These are phyloP conservation scores for Cantharis rustica DNA, from an alignment of 2,888 invertebrate species.

Conservation along the genomic window DNA sequence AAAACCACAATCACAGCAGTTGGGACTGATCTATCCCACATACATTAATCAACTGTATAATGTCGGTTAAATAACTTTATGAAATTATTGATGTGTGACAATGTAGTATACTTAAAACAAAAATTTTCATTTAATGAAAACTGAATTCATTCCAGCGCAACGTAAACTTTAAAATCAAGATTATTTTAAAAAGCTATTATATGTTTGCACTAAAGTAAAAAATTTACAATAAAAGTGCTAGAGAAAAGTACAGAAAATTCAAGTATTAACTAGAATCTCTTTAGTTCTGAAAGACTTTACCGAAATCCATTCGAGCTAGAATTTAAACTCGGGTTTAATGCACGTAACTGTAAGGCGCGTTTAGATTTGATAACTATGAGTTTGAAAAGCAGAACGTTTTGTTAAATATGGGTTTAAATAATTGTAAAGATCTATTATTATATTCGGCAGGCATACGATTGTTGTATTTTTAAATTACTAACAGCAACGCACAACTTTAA, in stretches of 20 bases:
- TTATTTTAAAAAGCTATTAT: neutral
- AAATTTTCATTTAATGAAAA: neutral
- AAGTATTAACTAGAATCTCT: neutral
- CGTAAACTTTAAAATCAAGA: neutral
- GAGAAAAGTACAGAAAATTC: neutral
- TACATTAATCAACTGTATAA: neutral
- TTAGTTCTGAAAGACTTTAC: neutral
- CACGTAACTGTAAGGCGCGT: neutral
- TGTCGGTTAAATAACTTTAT: neutral
- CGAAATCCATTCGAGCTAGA: neutral
- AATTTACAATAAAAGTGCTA: neutral
- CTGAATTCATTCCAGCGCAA: neutral
- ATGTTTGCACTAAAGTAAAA: neutral
- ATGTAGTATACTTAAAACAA: too few species aligned
- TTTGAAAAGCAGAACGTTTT: neutral
- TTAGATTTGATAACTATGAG: neutral
- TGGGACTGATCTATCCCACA: too few species aligned
- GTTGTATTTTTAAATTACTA: neutral
- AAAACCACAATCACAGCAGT: too few species aligned
- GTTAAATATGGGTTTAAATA: neutral
- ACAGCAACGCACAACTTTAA: neutral
- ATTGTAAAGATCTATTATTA: too few species aligned
- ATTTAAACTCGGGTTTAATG: neutral
- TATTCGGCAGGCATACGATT: neutral
- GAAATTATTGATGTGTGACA: neutral